Conservation (phyloP, 2,888 invertebrate genomes). For the Aspidiotus destructor region DNA sequence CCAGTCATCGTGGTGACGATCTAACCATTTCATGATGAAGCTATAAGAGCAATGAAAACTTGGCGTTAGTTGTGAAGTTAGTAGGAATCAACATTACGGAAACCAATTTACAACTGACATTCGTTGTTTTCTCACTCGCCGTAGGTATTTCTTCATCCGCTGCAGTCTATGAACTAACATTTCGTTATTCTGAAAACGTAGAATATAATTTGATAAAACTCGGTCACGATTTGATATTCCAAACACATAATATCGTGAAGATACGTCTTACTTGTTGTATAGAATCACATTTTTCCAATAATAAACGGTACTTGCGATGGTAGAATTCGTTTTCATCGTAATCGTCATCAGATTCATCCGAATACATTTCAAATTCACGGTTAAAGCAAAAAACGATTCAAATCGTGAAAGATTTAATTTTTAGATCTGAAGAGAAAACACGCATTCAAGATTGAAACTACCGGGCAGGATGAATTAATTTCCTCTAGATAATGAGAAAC, state of each 20-base stretch:
- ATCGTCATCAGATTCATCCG: slow-evolving; percentile 53
- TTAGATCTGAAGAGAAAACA: no score
- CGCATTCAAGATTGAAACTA: no score
- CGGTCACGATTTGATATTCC: neutral
- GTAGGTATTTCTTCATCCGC: slow-evolving; percentile 58
- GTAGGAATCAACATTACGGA: neutral
- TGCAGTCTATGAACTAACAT: slow-evolving; percentile 60
- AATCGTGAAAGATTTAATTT: no score
- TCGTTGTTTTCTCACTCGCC: slow-evolving; percentile 58
- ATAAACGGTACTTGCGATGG: slow-evolving; percentile 61
- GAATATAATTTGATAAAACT: slow-evolving; percentile 34
- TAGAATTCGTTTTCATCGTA: slow-evolving; percentile 58
- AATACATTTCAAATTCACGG: slow-evolving; percentile 38
- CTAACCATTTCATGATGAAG: slow-evolving; percentile 57
- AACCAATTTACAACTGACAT: slow-evolving; percentile 41
- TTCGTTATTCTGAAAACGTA: slow-evolving; percentile 54
- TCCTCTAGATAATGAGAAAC: no score
- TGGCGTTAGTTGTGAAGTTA: neutral
- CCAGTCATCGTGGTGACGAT: slow-evolving; percentile 61
- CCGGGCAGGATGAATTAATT: no score
- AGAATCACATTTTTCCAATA: slow-evolving; percentile 63
- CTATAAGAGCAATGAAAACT: slow-evolving; percentile 40
- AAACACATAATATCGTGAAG: neutral
- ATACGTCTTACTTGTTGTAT: slow-evolving; percentile 50
- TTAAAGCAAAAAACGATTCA: no score